Conservation (phyloP, 2,888 invertebrate genomes). For the Cryptosula pallasiana region DNA sequence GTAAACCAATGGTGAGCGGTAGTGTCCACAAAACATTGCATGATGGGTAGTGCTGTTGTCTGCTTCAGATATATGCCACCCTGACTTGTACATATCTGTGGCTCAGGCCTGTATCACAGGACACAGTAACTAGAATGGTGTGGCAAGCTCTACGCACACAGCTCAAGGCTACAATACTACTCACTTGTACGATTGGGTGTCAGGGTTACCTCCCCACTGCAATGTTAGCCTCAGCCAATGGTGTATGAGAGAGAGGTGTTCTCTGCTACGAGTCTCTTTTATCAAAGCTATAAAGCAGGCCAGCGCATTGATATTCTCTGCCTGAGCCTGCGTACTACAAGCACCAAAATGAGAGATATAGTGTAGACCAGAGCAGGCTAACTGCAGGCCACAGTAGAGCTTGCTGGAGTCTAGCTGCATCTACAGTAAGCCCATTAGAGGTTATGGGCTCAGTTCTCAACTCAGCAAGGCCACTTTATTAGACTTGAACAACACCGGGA, state of each 20-base stretch:
- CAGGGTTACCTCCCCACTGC: conserved; percentile 21
- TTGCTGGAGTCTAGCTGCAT: no score
- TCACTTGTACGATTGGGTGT: background rate
- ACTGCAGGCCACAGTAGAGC: no score
- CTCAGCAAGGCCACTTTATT: no score
- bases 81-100: conserved; percentile 20
- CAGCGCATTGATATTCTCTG: conserved; percentile 4
- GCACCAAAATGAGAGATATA: no score
- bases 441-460: no score
- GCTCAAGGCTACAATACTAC: no score
- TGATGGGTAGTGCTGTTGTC: background rate
- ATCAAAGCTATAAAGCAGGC: background rate
- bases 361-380: no score
- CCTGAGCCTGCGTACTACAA: background rate
- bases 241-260: background rate
- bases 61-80: conserved; percentile 8
- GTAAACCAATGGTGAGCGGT: background rate
- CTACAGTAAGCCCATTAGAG: no score
- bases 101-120: background rate
- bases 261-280: no score
- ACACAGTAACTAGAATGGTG: no score
- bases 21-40: background rate
- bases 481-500: no score
- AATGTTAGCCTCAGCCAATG: background rate
- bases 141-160: no score